Evolutionary conservation across 2,113 vertebrate species (phyloP).

Genomic region (Sphyrna mokarran): DNA sequence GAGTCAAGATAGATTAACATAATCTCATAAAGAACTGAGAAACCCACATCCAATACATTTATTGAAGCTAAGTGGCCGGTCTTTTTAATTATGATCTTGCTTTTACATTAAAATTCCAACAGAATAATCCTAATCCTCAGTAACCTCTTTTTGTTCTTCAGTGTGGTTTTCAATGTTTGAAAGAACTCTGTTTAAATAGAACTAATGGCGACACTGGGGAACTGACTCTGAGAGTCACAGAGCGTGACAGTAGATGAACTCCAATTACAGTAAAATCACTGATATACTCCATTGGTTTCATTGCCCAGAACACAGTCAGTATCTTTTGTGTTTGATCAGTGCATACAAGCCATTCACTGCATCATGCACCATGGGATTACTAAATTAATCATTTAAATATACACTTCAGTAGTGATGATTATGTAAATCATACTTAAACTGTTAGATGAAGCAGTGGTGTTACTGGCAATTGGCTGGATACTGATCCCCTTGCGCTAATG

Average conservation of each 20-base stretch:
- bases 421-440: slow-evolving; percentile 8
- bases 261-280: background rate
- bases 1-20: slow-evolving; percentile 3
- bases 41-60: background rate
- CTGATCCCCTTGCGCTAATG: background rate
- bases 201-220: background rate
- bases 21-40: background rate
- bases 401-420: background rate
- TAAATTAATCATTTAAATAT: slow-evolving; percentile 1
- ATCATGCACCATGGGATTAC: background rate
- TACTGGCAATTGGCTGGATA: background rate
- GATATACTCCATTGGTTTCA: background rate
- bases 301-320: background rate
- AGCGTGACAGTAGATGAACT: background rate
- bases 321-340: background rate
- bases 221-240: background rate
- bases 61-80: background rate
- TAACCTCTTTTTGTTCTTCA: background rate
- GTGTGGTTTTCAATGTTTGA: background rate
- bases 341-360: background rate
- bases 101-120: background rate
- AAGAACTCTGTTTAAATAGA: background rate
- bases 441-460: background rate
- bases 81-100: background rate
- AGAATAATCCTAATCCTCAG: background rate